Evolutionary conservation across 2,797 vertebrate species (phyloP).

Genomic region (Microctenopoma stevenorrisi): DNA sequence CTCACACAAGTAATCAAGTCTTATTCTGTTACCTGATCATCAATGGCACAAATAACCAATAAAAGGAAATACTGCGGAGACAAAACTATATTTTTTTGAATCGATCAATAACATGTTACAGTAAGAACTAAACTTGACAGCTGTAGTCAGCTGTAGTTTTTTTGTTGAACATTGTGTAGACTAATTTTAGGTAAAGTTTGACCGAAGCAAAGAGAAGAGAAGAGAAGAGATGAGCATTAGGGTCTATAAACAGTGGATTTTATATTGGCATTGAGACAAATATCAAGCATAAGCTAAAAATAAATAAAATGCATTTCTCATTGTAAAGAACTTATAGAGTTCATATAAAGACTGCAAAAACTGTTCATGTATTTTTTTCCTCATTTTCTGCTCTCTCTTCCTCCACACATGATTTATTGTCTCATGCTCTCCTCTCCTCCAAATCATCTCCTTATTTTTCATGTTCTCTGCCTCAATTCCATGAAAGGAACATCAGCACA

Average conservation of each 20-base stretch:
- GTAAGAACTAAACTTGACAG: too few species aligned
- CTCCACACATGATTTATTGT: constrained; percentile 20
- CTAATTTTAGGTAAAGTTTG: too few species aligned
- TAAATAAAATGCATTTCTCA: neutral
- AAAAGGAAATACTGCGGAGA: too few species aligned
- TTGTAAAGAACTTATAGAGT: neutral
- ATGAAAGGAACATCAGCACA: constrained; percentile 38
- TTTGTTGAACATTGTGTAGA: too few species aligned
- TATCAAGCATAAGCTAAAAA: neutral
- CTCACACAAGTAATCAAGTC: too few species aligned
- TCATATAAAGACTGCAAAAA: neutral
- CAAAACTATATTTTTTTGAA: too few species aligned
- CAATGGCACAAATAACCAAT: too few species aligned
- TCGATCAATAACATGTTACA: too few species aligned
- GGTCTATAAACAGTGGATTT: too few species aligned
- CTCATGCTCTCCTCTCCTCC: constrained; percentile 6
- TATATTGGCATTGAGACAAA: neutral
- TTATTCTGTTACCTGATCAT: neutral
- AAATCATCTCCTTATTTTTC: constrained; percentile 22
- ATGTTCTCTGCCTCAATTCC: constrained; percentile 8
- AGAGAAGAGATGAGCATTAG: too few species aligned
- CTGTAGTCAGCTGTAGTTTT: too few species aligned
- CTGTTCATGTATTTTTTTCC: neutral
- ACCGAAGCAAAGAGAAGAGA: too few species aligned
- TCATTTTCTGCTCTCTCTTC: constrained; percentile 4